These are phyloP conservation scores for Ernsta delagoae DNA, from an alignment of 2,888 invertebrate species.

Conservation along the genomic window DNA sequence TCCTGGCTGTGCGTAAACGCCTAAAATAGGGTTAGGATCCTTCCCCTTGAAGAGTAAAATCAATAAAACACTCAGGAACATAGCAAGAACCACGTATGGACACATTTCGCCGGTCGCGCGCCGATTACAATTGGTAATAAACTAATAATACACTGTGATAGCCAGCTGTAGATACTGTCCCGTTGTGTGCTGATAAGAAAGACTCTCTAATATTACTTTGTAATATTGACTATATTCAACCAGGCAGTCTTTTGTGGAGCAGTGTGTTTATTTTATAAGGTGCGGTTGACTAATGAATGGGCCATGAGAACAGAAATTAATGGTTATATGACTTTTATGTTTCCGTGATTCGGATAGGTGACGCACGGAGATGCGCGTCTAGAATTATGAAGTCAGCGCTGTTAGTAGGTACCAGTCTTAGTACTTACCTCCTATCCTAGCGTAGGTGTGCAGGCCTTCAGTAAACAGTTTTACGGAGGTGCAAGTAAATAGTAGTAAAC, in stretches of 20 bases:
- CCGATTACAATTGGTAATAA: conserved; percentile 34
- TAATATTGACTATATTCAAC: no score
- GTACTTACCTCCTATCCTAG: background rate
- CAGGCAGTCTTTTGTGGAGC: background rate
- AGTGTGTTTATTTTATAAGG: background rate
- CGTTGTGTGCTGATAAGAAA: no score
- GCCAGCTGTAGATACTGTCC: conserved; percentile 32
- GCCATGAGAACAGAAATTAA: background rate
- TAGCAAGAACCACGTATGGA: conserved; percentile 24
- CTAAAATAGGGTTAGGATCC: conserved; percentile 81
- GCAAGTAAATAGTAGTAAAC: conserved; percentile 1
- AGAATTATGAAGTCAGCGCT: background rate
- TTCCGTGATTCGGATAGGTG: background rate
- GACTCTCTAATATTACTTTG: no score
- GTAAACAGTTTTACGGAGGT: conserved; percentile 3
- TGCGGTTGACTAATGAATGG: background rate
- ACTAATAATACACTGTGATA: conserved; percentile 32
- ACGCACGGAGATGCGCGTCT: background rate
- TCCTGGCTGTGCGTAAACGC: conserved; percentile 85
- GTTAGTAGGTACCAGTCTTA: background rate
- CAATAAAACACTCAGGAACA: conserved; percentile 52
- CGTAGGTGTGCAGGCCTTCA: background rate
- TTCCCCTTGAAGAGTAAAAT: conserved; percentile 57
- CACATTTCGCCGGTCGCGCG: conserved; percentile 12
- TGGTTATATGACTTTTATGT: background rate